Evolutionary conservation across 2,797 vertebrate genomes (phyloP), one percentile per base, ranked within the genome.

Genomic region (Psittacula echo): DNA sequence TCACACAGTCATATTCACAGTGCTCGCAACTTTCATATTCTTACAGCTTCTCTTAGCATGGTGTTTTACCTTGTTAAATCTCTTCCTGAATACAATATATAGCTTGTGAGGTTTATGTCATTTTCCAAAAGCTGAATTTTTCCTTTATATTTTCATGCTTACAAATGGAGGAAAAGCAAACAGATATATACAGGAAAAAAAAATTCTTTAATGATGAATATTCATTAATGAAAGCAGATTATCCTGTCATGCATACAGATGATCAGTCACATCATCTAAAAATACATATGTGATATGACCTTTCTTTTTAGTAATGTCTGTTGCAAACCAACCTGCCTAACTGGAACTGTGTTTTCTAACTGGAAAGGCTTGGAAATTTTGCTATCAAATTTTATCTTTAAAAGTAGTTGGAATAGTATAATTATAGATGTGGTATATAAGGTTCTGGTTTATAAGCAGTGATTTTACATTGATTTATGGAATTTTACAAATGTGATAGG

Each of bases 1-100:
- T 95, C 90, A 86, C 48, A 66, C 34, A 87, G 17, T 85, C 54
- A 56, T 64, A 90, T 81, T 86, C 16, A 86, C 45, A 51, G 24
- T 73, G 47, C 54, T 94, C 95, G 60, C 41, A 92, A 72, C 81
- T 54, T 81, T 94, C 83, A 83, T 85, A 65, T 80, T 91, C 65
- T 85, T 85, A 94, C 53, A 79, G 62, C 18, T 66, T 74, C 13
- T 61, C 44, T 75, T 62, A 65, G 3, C 4, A 22, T 22, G 8
- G 2, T 41, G 62, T 41, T 87, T 82, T 45, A 7, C 4, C 4
- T 18, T 22, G 2, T 32, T 60, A 67, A 90, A 92, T 29, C 23
- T 71, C 1, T 8, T 18, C 11, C 64, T 74, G 48, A 54, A 48
- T 42, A 47, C 29, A 66, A 56, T 18, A 50, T 5, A 23, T 41